Evolutionary conservation across 2,888 invertebrate species (phyloP).

Genomic region (Phania funesta): DNA sequence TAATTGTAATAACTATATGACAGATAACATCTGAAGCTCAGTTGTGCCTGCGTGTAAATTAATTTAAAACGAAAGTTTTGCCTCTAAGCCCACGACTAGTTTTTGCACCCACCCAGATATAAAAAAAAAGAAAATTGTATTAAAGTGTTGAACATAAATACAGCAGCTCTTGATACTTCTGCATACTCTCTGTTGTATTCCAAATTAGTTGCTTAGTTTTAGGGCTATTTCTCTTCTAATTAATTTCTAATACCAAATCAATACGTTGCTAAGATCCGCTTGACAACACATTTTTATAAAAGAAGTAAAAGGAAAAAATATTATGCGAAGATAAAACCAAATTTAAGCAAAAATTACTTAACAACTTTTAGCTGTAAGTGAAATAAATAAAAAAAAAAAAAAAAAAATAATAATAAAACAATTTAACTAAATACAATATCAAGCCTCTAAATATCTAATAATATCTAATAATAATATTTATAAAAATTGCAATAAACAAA

Average conservation of each 20-base stretch:
- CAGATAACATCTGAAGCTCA: no score
- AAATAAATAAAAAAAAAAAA: slow-evolving; percentile 35
- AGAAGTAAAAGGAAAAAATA: neutral
- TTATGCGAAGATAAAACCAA: slow-evolving; percentile 24
- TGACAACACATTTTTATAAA: neutral
- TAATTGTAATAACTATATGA: no score
- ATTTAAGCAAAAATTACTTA: slow-evolving; percentile 50
- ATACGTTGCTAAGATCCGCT: neutral
- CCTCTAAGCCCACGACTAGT: neutral
- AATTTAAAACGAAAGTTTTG: no score
- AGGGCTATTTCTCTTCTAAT: no score
- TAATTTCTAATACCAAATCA: slow-evolving; percentile 1
- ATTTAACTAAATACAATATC: no score
- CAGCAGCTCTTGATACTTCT: neutral
- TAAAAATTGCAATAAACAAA: slow-evolving; percentile 15
- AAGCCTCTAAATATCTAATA: neutral
- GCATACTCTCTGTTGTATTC: neutral
- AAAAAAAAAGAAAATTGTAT: neutral
- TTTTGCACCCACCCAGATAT: neutral
- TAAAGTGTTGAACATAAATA: neutral
- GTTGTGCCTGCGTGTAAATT: no score
- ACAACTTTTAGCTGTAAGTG: slow-evolving; percentile 48
- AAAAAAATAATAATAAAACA: slow-evolving; percentile 55
- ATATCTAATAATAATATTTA: neutral
- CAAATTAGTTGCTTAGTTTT: no score